These are phyloP conservation scores for Sapayoa aenigma DNA, from an alignment of 2,113 vertebrate species.

Conservation along the genomic window DNA sequence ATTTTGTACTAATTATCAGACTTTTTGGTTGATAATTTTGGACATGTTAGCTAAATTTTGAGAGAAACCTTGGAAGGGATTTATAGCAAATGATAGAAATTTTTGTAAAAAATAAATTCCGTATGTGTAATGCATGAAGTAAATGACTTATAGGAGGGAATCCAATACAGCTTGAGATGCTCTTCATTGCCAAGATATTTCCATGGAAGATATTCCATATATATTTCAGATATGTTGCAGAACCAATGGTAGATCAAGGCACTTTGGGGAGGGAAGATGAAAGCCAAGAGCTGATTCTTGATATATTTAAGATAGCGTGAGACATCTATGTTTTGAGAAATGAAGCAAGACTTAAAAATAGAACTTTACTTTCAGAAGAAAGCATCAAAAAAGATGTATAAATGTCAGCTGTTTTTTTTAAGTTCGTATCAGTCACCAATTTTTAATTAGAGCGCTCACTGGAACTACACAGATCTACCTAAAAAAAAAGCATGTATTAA, in stretches of 20 bases:
- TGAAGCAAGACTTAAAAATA: neutral
- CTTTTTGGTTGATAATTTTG: neutral
- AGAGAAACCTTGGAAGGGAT: neutral
- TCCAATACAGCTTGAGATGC: neutral
- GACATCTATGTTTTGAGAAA: neutral
- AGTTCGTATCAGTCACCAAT: neutral
- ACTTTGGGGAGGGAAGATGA: neutral
- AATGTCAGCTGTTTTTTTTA: neutral
- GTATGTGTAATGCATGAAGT: neutral
- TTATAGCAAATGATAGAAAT: neutral
- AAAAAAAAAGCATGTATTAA: neutral
- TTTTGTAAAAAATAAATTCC: neutral
- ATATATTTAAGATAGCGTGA: neutral
- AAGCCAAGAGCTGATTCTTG: neutral
- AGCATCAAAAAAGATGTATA: neutral
- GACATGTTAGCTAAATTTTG: neutral
- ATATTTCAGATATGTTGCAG: neutral
- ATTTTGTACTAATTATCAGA: neutral
- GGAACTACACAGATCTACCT: neutral
- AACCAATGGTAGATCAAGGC: neutral
- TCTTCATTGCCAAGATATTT: neutral
- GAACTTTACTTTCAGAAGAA: neutral
- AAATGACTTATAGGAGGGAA: neutral
- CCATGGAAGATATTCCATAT: no score
- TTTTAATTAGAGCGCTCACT: neutral